Evolutionary conservation across 2,797 vertebrate genomes (phyloP), one percentile per base, ranked within the genome.

Genomic region (Prionace glauca): DNA sequence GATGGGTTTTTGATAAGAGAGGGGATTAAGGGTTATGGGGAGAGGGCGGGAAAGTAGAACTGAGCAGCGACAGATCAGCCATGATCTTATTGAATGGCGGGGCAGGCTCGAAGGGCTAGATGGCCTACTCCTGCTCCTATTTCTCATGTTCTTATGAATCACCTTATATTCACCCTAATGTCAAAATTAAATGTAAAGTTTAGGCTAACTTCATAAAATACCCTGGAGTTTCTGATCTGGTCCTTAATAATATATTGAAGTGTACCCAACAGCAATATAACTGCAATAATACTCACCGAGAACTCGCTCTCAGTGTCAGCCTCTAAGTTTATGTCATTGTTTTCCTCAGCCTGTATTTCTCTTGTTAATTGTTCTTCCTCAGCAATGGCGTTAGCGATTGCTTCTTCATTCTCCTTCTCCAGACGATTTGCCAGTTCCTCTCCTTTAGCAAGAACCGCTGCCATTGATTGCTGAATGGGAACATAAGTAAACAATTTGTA

Each of bases 301-400:
- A 99, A 99, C 96, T 99, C 99, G 0, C 98, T 98, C 95, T 99
- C 99, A 0, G 98, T 99, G 97, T 99, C 99, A 0, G 98, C 99
- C 97, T 99, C 99, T 0, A 99, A 98, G 69, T 98, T 98, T 84
- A 98, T 98, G 88, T 98, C 98, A 3, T 98, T 99, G 97, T 99
- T 99, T 95, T 98, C 98, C 97, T 99, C 99, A 0, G 99, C 99
- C 96, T 98, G 99, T 88, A 99, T 99, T 97, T 99, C 99, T 95
- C 99, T 97, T 0, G 98, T 99, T 96, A 99, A 96, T 96, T 99
- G 99, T 95, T 99, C 99, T 90, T 99, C 99, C 96, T 99, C 99
- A 11, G 99, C 99, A 87, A 99, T 99, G 95, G 99, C 99, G 74
- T 99, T 99, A 24, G 99, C 99, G 32, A 99, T 99, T n/a, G 99